Percentiles rank a stretch among this genome's conserved stretches.
Evolutionary conservation across 2,113 vertebrate species (phyloP).

Genomic region (Terrapene triunguis): DNA sequence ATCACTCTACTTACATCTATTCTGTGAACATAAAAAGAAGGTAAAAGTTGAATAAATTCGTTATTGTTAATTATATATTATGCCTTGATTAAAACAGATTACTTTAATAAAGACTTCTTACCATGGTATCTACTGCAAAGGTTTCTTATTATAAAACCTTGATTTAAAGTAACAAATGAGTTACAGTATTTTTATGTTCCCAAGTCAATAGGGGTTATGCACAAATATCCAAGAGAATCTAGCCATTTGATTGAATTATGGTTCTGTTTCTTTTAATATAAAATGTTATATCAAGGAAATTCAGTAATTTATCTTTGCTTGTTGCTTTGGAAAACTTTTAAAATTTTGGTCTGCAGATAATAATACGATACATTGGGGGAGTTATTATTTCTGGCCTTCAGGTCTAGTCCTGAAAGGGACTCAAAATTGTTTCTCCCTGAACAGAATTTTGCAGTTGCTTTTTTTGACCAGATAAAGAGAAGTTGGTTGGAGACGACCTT

Average conservation of each 20-base stretch:
- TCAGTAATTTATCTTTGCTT: neutral
- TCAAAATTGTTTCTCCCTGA: conserved; percentile 22
- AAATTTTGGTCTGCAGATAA: conserved; percentile 29
- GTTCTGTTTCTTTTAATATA: neutral
- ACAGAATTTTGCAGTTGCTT: conserved; percentile 13
- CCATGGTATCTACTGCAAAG: neutral
- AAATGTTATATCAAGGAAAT: conserved; percentile 12
- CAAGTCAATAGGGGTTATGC: neutral
- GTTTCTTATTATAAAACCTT: neutral
- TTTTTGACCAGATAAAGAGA: neutral
- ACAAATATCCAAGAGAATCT: neutral
- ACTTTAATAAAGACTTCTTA: neutral
- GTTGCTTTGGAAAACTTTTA: neutral
- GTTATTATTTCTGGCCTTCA: conserved; percentile 45
- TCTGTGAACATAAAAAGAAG: neutral
- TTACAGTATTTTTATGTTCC: rapidly evolving
- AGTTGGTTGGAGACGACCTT: conserved; percentile 50
- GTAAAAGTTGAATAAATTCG: neutral
- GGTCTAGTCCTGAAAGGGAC: conserved; percentile 40
- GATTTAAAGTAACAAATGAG: neutral
- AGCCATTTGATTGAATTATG: neutral
- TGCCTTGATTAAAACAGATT: neutral
- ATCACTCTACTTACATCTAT: neutral
- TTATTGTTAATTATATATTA: neutral
- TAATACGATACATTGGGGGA: neutral